Percentiles rank a stretch among this genome's conserved stretches.
Evolutionary conservation across 2,113 vertebrate species (phyloP).

Genomic region (Tylochromis polylepis): DNA sequence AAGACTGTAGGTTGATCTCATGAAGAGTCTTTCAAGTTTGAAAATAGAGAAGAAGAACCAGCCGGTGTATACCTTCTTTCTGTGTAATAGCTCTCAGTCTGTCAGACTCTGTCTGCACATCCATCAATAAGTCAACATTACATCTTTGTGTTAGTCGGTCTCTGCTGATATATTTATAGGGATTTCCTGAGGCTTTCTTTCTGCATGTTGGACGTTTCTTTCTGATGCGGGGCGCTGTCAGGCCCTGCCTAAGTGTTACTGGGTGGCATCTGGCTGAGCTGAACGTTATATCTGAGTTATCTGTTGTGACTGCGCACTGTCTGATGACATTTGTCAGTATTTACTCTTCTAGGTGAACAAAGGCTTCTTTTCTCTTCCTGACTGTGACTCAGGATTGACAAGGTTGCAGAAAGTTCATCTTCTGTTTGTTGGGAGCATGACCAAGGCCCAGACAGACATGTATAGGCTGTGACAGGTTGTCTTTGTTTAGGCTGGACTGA

Average conservation of each 20-base stretch:
- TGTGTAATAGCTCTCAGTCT: background rate
- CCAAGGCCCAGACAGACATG: conserved; percentile 5
- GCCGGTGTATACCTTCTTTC: background rate
- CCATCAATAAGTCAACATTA: conserved; percentile 34
- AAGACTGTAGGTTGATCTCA: background rate
- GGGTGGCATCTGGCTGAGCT: conserved; percentile 35
- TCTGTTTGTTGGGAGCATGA: conserved; percentile 33
- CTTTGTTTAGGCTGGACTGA: conserved; percentile 17
- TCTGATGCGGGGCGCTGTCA: background rate
- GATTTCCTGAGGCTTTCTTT: conserved; percentile 33
- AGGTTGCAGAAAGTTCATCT: conserved; percentile 42
- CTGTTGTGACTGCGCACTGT: conserved; percentile 45
- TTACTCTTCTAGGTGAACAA: conserved; percentile 42
- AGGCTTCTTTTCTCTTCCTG: conserved; percentile 4
- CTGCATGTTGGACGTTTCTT: conserved; percentile 5
- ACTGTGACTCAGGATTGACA: conserved; percentile 35
- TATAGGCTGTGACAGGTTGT: conserved; percentile 42
- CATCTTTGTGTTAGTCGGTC: conserved; percentile 9
- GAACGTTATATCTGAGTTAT: conserved; percentile 22
- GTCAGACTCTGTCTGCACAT: background rate
- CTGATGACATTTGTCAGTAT: conserved; percentile 56
- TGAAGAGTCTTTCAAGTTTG: background rate
- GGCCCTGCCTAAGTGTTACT: conserved; percentile 23
- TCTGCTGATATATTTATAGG: conserved; percentile 32
- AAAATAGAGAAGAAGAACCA: background rate